Conservation (phyloP, 2,797 vertebrate genomes). For the Darevskia mixta region DNA sequence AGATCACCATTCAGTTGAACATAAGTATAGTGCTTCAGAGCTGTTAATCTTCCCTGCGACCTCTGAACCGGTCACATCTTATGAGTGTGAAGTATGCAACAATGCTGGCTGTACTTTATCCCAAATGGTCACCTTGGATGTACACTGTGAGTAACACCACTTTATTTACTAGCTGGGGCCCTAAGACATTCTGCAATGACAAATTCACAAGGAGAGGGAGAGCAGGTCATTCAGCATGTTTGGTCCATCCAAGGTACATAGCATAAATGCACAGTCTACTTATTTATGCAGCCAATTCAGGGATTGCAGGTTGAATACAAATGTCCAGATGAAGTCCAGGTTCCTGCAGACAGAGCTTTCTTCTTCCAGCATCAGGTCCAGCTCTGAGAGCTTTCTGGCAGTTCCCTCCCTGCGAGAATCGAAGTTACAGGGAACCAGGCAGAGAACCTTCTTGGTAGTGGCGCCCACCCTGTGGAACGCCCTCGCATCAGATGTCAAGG, state of each 20-base stretch:
- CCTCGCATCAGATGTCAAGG: too few species aligned
- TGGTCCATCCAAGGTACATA: not conserved
- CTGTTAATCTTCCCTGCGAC: not conserved
- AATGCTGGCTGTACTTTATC: not conserved
- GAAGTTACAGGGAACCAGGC: too few species aligned
- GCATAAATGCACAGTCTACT: not conserved
- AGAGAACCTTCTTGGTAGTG: too few species aligned
- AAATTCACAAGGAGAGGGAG: not conserved
- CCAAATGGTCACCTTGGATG: not conserved
- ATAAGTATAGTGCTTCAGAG: not conserved
- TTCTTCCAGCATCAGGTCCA: not conserved
- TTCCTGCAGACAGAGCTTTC: not conserved
- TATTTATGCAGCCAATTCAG: not conserved
- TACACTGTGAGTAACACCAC: constrained; percentile 14
- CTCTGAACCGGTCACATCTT: not conserved
- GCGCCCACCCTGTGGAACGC: too few species aligned
- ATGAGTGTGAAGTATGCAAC: constrained; percentile 14
- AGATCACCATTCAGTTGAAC: not conserved
- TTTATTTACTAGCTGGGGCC: not conserved
- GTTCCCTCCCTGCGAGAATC: too few species aligned
- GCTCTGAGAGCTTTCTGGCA: too few species aligned
- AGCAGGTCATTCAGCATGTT: not conserved
- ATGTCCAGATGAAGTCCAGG: not conserved
- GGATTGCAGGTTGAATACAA: not conserved
- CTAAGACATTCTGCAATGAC: not conserved